A percentile compares a stretch with the other conserved stretches of the same genome.
Conservation (phyloP, 2,797 vertebrate species). For the Podargus strigoides region DNA sequence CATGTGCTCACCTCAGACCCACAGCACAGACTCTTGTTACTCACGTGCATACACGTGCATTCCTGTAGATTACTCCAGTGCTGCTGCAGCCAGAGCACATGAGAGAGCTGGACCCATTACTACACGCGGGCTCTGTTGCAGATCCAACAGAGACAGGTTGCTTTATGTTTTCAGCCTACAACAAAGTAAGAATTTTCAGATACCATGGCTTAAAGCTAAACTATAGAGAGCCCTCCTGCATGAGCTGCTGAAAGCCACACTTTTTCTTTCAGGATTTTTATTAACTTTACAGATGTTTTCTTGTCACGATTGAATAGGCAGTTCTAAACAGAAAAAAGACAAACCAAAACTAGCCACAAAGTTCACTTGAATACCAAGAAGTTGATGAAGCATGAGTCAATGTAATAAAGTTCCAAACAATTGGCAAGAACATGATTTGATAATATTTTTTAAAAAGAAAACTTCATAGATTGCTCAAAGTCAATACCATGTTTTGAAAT, state of each 20-base stretch:
- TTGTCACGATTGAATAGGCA: not conserved
- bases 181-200: not conserved
- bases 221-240: not conserved
- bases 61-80: not conserved
- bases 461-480: not conserved
- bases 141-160: not conserved
- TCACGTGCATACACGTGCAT: accelerated
- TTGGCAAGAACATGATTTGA: not conserved
- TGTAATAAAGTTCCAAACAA: not conserved
- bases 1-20: not conserved
- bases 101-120: not conserved
- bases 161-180: not conserved
- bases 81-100: not conserved
- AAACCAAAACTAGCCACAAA: not conserved
- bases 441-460: not conserved
- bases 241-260: not conserved
- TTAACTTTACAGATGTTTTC: not conserved
- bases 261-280: not conserved
- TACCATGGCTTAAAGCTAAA: not conserved
- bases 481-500: not conserved
- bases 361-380: not conserved
- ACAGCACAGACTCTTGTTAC: too few relatives aligned
- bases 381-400: not conserved
- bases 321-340: not conserved
- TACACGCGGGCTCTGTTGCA: not conserved